phyloP scores from a whole-genome alignment of 2,797 vertebrate genomes.

The Coilia nasus region DNA sequence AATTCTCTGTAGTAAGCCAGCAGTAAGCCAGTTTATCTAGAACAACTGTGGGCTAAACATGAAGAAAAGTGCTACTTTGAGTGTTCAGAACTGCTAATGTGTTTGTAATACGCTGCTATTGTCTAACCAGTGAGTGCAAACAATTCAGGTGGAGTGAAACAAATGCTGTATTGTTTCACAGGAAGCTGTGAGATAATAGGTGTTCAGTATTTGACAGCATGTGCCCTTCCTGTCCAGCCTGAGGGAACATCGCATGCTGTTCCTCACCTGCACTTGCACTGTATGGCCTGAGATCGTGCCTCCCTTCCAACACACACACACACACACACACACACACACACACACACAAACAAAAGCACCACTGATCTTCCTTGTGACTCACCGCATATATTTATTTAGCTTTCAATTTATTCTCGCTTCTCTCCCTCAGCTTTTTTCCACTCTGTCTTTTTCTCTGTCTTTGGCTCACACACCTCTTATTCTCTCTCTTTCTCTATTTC shows the following conservation, averaged over 20 bases:
- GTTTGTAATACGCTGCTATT: neutral
- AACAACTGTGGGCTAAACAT: too few relatives aligned
- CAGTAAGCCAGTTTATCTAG: too few relatives aligned
- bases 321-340: neutral
- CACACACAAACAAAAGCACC: neutral
- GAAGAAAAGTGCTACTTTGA: too few relatives aligned
- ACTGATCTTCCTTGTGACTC: slow-evolving; percentile 4
- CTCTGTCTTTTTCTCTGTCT: neutral
- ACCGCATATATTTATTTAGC: slow-evolving; percentile 7
- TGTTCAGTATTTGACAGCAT: neutral
- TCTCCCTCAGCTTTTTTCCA: neutral
- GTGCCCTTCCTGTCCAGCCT: neutral
- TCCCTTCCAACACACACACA: neutral
- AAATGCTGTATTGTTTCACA: neutral
- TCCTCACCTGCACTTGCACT: neutral
- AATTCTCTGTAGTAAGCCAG: too few relatives aligned
- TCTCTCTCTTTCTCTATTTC: neutral
- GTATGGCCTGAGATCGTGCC: neutral
- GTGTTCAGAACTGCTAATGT: neutral
- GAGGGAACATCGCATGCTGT: slow-evolving; percentile 6
- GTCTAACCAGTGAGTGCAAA: neutral
- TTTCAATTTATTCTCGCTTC: slow-evolving; percentile 10
- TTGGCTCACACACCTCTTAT: neutral
- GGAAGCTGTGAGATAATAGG: neutral
- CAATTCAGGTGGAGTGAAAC: neutral